phyloP scores from a whole-genome alignment of 2,113 vertebrate species.

The Heterotis niloticus region DNA sequence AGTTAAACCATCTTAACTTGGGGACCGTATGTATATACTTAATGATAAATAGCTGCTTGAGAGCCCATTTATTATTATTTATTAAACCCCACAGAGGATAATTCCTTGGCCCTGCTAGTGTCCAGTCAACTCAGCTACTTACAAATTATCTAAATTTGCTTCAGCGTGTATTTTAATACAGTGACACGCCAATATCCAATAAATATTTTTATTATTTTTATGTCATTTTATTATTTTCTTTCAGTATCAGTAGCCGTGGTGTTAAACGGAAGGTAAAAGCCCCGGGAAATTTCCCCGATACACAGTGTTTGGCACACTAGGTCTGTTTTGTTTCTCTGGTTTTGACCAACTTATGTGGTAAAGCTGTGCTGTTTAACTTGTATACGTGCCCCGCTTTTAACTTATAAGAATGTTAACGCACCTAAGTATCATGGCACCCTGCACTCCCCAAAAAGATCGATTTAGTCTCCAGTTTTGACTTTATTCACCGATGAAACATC shows the following conservation, averaged over 20 bases:
- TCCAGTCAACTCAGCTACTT: too few species aligned
- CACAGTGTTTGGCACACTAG: neutral
- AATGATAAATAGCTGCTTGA: too few species aligned
- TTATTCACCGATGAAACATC: neutral
- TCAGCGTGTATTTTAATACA: slow-evolving; percentile 16
- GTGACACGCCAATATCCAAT: neutral
- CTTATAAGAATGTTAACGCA: neutral
- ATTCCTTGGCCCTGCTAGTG: too few species aligned
- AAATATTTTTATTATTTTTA: neutral
- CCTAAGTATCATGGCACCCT: neutral
- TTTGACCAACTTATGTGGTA: neutral
- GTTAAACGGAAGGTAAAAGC: neutral
- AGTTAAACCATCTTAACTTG: too few species aligned
- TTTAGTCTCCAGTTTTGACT: neutral
- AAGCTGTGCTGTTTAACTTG: neutral
- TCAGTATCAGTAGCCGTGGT: neutral
- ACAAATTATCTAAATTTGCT: slow-evolving; percentile 14
- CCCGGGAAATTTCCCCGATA: neutral
- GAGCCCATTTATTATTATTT: too few species aligned
- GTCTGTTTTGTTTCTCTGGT: neutral
- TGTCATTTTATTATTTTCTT: neutral
- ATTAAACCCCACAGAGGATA: too few species aligned
- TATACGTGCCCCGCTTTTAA: neutral
- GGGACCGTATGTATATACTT: too few species aligned
- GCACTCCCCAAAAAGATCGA: neutral